phyloP scores from a whole-genome alignment of 2,113 vertebrate species.

The Phrynosoma platyrhinos region DNA sequence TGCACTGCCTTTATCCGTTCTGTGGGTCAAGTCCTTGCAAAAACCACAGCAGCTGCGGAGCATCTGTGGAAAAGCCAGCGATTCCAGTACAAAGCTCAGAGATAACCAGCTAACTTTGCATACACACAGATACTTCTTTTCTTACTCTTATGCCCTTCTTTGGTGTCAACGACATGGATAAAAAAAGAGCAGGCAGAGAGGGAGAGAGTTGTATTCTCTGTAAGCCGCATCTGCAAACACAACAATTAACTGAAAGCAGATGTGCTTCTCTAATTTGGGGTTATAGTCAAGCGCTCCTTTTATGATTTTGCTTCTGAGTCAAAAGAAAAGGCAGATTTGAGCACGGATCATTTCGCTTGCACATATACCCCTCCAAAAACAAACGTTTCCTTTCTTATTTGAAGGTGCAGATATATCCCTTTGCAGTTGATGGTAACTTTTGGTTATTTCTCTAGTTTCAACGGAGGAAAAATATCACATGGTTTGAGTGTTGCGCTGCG shows the following conservation, averaged over 20 bases:
- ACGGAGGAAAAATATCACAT: no score
- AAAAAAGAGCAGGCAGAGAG: neutral
- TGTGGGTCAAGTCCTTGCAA: neutral
- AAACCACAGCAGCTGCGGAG: neutral
- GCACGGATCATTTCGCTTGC: neutral
- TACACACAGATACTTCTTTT: neutral
- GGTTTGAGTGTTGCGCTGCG: no score
- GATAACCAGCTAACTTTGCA: neutral
- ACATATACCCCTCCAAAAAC: neutral
- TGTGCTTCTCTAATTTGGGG: neutral
- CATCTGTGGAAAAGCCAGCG: neutral
- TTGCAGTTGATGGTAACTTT: neutral
- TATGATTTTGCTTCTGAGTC: neutral
- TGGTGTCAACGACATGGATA: no score
- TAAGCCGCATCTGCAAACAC: neutral
- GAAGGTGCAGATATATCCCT: neutral
- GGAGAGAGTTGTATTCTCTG: no score
- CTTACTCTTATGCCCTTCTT: neutral
- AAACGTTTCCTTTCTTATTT: neutral
- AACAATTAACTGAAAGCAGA: neutral
- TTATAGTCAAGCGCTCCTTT: neutral
- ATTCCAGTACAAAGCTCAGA: no score
- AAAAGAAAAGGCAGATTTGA: neutral
- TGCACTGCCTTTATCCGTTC: neutral
- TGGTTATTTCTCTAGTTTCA: neutral